These are phyloP conservation scores for Archivesica marissinica DNA, from an alignment of 1,140 invertebrate genomes.

Conservation along the genomic window DNA sequence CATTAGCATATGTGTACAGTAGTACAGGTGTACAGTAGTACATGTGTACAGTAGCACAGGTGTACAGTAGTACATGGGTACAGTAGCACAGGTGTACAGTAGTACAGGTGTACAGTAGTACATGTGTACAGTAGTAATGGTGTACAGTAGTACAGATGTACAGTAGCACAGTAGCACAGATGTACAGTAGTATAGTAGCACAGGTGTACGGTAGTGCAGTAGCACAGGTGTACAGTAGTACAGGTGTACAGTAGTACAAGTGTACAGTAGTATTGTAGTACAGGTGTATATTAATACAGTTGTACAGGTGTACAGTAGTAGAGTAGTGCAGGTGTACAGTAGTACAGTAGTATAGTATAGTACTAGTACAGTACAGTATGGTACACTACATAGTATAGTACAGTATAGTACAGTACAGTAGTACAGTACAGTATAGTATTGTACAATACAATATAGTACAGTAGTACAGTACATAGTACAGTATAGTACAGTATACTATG, in stretches of 20 bases:
- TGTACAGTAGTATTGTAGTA: neutral
- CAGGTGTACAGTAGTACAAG: neutral
- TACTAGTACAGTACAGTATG: constrained; percentile 46
- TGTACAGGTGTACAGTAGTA: constrained; percentile 13
- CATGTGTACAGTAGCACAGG: neutral
- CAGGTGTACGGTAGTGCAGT: neutral
- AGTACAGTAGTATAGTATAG: neutral
- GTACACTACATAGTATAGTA: constrained; percentile 15
- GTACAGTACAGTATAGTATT: neutral
- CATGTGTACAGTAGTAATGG: neutral
- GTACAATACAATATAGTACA: constrained; percentile 50
- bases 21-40: neutral
- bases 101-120: constrained; percentile 3
- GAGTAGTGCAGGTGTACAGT: neutral
- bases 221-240: neutral
- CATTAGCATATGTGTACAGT: neutral
- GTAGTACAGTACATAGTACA: constrained; percentile 15
- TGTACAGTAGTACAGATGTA: neutral
- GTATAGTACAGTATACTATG: constrained; percentile 48
- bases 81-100: constrained; percentile 29
- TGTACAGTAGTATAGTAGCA: neutral
- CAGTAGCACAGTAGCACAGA: constrained; percentile 16
- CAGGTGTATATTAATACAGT: neutral
- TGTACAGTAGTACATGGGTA: constrained; percentile 34
- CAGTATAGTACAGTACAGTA: constrained; percentile 53